Base-by-base conservation (phyloP, 2,797 vertebrate genomes). In the Gymnodraco acuticeps region DNA sequence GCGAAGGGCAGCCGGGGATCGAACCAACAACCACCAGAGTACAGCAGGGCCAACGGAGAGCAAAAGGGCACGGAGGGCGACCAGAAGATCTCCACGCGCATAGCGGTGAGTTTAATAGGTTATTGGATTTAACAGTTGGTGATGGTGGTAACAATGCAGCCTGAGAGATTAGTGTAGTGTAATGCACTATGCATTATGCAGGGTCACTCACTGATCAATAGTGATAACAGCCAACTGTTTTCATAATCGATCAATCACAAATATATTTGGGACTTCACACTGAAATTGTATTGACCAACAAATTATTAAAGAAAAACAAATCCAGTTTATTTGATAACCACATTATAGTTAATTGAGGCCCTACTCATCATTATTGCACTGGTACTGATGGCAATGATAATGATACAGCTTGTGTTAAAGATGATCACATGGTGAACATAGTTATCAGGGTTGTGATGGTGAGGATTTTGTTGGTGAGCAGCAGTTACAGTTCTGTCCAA, bases 81-180 rank as follows among this genome's bases (percentile, higher is more conserved):
- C 78, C 95, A 96, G 88, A 96, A 97, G 94, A 95, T 95, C 66
- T 95, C 95, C 1, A 96, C 96, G 10, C 95, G 97, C 31, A 95
- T 97, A 70, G 97, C 96, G 91, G 98, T 99, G 93, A 99, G 97
- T 94, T 55, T 55, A 8, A 38, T 8, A 38, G 47, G 9, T 20
- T 27, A 27, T 27, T n/a, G 7, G 55, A 17, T 4, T 3, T 9
- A 38, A 38, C 19, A 31, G 17, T 42, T 50, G 33, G 5, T 47
- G 64, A 10, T 68, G 50, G 7, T 64, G 56, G 15, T 63, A 19
- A 16, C 14, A 1, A 45, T 64, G 10, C 27, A 27, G 27, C 4
- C 27, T 27, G 27, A 27, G 27, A 27, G 4, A 27, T 27, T 27
- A 27, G 27, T 27, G 27, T 27, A 27, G 27, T 27, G 27, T n/a